phyloP scores from a whole-genome alignment of 1,140 invertebrate genomes.

The Nephila pilipes region DNA sequence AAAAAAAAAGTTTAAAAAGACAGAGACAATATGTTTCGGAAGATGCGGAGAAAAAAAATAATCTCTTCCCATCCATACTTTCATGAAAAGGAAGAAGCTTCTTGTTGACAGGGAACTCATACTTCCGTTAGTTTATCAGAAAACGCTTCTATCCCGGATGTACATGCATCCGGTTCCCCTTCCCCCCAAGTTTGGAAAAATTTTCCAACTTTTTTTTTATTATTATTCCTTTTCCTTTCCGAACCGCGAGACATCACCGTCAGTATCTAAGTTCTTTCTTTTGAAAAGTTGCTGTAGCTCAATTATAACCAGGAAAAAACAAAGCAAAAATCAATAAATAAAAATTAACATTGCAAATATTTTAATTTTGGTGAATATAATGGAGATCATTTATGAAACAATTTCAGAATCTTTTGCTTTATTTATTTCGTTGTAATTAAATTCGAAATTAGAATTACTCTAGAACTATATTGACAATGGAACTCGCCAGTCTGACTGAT shows the following conservation, averaged over 20 bases:
- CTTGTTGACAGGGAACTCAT: background rate
- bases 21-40: background rate
- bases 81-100: background rate
- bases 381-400: too few relatives aligned
- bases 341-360: too few relatives aligned
- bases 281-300: background rate
- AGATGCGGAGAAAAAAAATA: background rate
- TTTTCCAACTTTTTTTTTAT: background rate
- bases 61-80: background rate
- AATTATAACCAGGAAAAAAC: background rate
- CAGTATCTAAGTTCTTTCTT: background rate
- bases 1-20: background rate
- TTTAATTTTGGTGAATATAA: too few relatives aligned
- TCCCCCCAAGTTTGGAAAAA: background rate
- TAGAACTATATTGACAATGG: too few relatives aligned
- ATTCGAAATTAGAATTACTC: too few relatives aligned
- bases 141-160: slow-evolving; percentile 10
- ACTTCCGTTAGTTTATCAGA: slow-evolving; percentile 15
- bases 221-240: background rate
- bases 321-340: too few relatives aligned
- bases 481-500: too few relatives aligned
- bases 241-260: background rate
- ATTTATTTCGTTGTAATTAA: too few relatives aligned
- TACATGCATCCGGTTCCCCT: slow-evolving; percentile 27
- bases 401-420: too few relatives aligned